Evolutionary conservation across 1,140 invertebrate genomes (phyloP).

Genomic region (Calycopis cecrops): DNA sequence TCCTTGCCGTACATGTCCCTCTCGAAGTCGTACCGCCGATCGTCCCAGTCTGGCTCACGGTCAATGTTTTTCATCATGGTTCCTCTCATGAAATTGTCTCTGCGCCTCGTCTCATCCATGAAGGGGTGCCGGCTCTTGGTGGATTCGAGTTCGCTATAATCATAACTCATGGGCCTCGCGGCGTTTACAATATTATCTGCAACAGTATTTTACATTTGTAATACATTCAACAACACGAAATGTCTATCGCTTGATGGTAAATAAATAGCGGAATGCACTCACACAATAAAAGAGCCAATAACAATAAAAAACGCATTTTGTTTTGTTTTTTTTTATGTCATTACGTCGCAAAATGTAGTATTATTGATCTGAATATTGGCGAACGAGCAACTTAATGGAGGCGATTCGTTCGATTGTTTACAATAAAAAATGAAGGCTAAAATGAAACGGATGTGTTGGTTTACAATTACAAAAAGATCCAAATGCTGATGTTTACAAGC

Average conservation of each 20-base stretch:
- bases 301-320: constrained; percentile 5
- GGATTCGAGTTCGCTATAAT: constrained; percentile 51
- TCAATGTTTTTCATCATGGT: too few species aligned
- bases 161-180: constrained; percentile 40
- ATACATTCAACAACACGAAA: too few species aligned
- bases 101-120: too few species aligned
- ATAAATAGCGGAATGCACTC: constrained; percentile 21
- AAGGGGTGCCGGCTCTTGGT: constrained; percentile 51
- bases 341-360: constrained; percentile 7
- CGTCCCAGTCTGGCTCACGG: too few species aligned
- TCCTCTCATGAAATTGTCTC: too few species aligned
- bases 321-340: background rate
- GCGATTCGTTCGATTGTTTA: constrained; percentile 27
- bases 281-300: constrained; percentile 7
- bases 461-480: constrained; percentile 16
- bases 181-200: constrained; percentile 41
- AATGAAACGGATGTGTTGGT: constrained; percentile 15
- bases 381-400: constrained; percentile 18
- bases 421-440: constrained; percentile 27
- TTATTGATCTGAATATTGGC: constrained; percentile 6
- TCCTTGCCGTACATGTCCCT: too few species aligned
- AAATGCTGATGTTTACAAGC: constrained; percentile 26
- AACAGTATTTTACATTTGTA: too few species aligned
- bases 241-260: too few species aligned
- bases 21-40: too few species aligned